Base-by-base conservation (phyloP, 2,888 invertebrate species). In the Euphydryas editha region DNA sequence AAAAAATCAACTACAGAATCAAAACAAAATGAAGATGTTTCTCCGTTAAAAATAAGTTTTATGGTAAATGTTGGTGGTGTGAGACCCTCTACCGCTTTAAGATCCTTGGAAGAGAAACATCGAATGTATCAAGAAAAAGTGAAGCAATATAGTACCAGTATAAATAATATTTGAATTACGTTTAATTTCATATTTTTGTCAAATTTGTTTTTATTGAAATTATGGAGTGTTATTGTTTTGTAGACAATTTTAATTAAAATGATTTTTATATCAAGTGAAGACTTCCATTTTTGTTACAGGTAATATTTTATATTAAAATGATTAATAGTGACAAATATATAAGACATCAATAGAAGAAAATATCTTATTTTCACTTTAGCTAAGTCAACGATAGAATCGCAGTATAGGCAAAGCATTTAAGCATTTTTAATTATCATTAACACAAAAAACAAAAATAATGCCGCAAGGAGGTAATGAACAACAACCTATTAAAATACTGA, bases 121-220 rank as follows among this genome's bases (percentile, higher is more conserved):
- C 78, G 82, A 21, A 84, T 87, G 80, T 92, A 87, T 69, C 90
- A 92, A 72, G 90, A 90, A 58, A 84, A 86, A 79, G 86, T 92
- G 0, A 92, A 87, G 73, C 75, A 78, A 0, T 88, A 85, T 67
- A 74, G 75, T 21, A 76, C 81, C 72, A 78, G 85, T 17, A 42
- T 49, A 20, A 65, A 65, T 59, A 69, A 72, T 30, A 10, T 37
- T 56, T 71, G 59, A 58, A 42, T 58, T 20, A 37, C 37, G n/a
- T 44, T 56, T 51, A 17, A 8, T 55, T 60, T 62, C 17, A 44
- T 39, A 17, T 30, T 20, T 18, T 42, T 11, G 30, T 46, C 44
- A 55, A 65, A 20, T 42, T 57, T 39, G 11, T 21, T 42, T 10
- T 10, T 15, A 21, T 39, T 21, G 15, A 42, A 42, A 20, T 42